phyloP scores from a whole-genome alignment of 2,113 vertebrate genomes.

The Rhea pennata region DNA sequence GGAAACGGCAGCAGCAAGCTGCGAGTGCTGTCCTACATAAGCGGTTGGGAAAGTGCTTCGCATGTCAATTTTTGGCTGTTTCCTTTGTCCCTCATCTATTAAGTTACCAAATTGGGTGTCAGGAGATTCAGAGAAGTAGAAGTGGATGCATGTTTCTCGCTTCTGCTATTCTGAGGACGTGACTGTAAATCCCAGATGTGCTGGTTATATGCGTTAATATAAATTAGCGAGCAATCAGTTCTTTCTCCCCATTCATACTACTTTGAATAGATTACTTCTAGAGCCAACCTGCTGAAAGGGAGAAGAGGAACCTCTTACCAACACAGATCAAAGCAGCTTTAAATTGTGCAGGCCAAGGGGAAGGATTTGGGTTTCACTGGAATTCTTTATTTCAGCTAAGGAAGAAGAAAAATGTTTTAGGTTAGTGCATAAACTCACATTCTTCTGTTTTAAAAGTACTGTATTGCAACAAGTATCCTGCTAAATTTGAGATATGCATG shows the following conservation, averaged over 20 bases:
- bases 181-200: slow-evolving; percentile 39
- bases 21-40: background rate
- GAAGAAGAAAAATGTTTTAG: background rate
- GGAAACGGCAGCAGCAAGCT: slow-evolving; percentile 8
- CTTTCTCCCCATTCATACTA: background rate
- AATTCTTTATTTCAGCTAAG: background rate
- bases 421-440: background rate
- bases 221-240: slow-evolving; percentile 20
- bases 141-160: background rate
- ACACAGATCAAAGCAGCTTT: background rate
- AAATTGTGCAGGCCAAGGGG: background rate
- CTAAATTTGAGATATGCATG: background rate
- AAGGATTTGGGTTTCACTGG: background rate
- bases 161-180: slow-evolving; percentile 53
- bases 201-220: background rate
- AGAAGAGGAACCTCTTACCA: background rate
- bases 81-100: slow-evolving; percentile 31
- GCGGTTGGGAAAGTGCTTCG: slow-evolving; percentile 22
- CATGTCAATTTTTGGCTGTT: slow-evolving; percentile 13
- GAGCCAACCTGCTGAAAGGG: background rate
- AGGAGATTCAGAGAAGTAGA: background rate
- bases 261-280: background rate
- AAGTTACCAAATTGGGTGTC: background rate
- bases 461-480: background rate
- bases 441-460: background rate